These are phyloP conservation scores for Arvicanthis niloticus DNA, from an alignment of 2,113 vertebrate genomes.

Conservation along the genomic window DNA sequence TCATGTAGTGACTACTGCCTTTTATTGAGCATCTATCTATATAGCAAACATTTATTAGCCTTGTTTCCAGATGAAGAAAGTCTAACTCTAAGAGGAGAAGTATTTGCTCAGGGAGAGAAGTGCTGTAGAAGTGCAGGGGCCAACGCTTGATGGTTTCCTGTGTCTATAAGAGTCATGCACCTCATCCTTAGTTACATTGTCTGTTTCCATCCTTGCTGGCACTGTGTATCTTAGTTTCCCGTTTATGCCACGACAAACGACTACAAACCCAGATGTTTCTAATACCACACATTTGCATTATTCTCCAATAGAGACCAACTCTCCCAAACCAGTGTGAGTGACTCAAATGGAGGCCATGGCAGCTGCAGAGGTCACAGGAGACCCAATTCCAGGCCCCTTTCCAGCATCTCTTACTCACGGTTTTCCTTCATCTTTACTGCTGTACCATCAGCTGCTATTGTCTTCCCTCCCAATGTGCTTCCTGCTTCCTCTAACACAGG, in stretches of 20 bases:
- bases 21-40: neutral
- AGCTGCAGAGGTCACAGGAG: neutral
- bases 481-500: neutral
- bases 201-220: neutral
- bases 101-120: neutral
- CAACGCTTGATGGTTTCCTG: neutral
- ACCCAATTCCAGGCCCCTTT: neutral
- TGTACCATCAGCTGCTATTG: neutral
- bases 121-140: neutral
- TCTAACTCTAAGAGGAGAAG: neutral
- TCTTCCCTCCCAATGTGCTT: neutral
- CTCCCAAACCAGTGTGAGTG: neutral
- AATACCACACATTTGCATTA: neutral
- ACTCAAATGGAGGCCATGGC: neutral
- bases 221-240: neutral
- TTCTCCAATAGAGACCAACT: neutral
- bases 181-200: neutral
- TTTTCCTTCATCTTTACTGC: neutral
- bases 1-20: neutral
- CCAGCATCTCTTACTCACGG: neutral
- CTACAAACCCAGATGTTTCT: neutral
- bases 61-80: conserved; percentile 19
- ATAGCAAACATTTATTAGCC: neutral
- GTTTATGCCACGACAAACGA: neutral
- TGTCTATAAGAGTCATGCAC: neutral